Percentiles rank a stretch among this genome's conserved stretches.
These are phyloP conservation scores for Zaprionus capensis DNA, from an alignment of 1,140 invertebrate genomes.

Conservation along the genomic window DNA sequence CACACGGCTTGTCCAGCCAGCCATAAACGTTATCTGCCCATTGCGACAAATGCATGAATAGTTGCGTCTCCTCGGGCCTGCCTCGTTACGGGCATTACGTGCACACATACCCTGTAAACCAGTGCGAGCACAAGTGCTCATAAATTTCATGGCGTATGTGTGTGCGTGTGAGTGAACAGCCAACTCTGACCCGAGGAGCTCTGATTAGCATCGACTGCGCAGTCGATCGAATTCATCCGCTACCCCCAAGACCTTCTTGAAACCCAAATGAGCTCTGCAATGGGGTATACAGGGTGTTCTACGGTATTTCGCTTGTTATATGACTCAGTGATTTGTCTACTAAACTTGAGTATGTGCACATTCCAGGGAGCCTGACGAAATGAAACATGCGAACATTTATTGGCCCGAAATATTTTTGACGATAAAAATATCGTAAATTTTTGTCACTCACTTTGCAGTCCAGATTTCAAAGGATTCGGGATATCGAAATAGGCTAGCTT, in stretches of 20 bases:
- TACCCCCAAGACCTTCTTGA: not conserved
- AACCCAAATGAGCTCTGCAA: not conserved
- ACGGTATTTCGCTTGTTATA: not conserved
- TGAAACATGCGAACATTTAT: not conserved
- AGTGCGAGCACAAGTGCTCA: conserved; percentile 2
- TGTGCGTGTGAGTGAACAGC: not conserved
- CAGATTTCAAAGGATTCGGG: not conserved
- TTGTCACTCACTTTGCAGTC: not conserved
- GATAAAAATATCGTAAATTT: not conserved
- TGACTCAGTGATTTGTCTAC: not conserved
- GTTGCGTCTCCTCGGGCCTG: conserved; percentile 36
- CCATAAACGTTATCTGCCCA: conserved; percentile 76
- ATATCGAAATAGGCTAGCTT: not conserved
- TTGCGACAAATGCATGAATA: conserved; percentile 70
- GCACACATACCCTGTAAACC: conserved; percentile 24
- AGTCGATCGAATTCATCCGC: not conserved
- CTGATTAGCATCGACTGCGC: not conserved
- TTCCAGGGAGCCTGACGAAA: not conserved
- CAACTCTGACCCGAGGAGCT: conserved; percentile 1
- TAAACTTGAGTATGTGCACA: not conserved
- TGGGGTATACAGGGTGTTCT: not conserved
- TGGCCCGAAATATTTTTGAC: not conserved
- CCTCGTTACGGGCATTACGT: conserved; percentile 3
- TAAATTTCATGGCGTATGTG: not conserved
- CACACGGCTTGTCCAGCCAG: conserved; percentile 57